Base-by-base conservation (phyloP, 2,888 invertebrate genomes). In the Rotaria socialis region DNA sequence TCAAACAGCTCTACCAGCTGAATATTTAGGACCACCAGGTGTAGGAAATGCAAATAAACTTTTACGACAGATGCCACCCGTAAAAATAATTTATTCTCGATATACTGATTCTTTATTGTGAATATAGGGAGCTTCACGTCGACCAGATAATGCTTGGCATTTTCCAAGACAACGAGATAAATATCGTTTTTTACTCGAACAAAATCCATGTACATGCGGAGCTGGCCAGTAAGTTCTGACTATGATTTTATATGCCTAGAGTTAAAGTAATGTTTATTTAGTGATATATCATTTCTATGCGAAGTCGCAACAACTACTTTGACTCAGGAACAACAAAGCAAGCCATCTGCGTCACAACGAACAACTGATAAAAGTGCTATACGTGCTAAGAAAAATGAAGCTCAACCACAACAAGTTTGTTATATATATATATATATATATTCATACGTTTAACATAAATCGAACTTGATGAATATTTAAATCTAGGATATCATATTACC, bases 231-330 rank as follows among this genome's bases (percentile, higher is more conserved):
- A 89, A 88, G 87, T 52, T 52, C 50, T 8, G 35, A 41, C 8
- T n/a, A 84, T 27, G n/a, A 27, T 35, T 47, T 86, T 58, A 24
- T 60, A 35, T 56, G 43, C 19, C 8, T 43, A 80, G 58, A 58
- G 43, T 47, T 0, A 19, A 43, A 74, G 35, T 43, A 22, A 67
- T 56, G 86, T 86, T 47, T 35, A 88, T 88, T 50, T 88, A 91
- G 91, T 86, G 91, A 91, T 87, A 90, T 91, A n/a, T 91, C 91
- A 10, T 91, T 91, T 87, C 88, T 91, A 85, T 91, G 91, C 87
- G 91, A 91, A 89, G 90, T 90, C 16, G 89, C 89, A 80, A 47
- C 80, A 24, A 10, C 80, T 11, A 19, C 2, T 80, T n/a, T n/a
- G 50, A 52, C 88, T n/a, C 88, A 89, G 14, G 88, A 88, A n/a